These are phyloP conservation scores for Otus sunia DNA, from an alignment of 2,113 vertebrate genomes.

Conservation along the genomic window DNA sequence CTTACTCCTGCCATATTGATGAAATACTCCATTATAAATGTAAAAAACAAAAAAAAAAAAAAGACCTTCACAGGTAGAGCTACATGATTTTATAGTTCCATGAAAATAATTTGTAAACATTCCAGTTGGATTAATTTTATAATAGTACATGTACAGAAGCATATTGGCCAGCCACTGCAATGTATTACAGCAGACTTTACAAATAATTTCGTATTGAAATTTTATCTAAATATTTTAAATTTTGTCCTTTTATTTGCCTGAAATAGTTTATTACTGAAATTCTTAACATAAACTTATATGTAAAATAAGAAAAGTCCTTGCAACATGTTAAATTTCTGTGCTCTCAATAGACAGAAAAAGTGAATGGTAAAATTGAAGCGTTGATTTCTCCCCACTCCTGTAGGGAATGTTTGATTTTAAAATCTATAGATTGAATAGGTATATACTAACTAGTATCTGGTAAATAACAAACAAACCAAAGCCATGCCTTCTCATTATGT, in stretches of 20 bases:
- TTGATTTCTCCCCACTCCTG: rapidly evolving
- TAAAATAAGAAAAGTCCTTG: not conserved
- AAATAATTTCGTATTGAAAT: not conserved
- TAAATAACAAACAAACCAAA: not conserved
- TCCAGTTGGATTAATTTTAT: not conserved
- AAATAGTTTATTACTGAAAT: not conserved
- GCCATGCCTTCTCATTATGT: not conserved
- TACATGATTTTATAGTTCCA: not conserved
- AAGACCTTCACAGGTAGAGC: not conserved
- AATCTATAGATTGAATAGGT: not conserved
- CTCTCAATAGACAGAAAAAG: not conserved
- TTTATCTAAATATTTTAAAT: not conserved
- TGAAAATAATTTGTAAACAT: not conserved
- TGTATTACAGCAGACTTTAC: not conserved
- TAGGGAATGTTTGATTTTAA: not conserved
- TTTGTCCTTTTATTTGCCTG: not conserved
- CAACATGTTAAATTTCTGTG: not conserved
- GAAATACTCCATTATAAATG: not conserved
- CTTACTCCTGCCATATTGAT: not conserved
- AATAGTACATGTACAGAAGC: not conserved
- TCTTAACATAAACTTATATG: not conserved
- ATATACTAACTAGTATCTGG: not conserved
- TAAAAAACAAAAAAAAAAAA: not conserved
- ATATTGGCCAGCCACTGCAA: not conserved
- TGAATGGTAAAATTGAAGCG: not conserved